phyloP scores from a whole-genome alignment of 2,797 vertebrate genomes.

The Mus minutoides region DNA sequence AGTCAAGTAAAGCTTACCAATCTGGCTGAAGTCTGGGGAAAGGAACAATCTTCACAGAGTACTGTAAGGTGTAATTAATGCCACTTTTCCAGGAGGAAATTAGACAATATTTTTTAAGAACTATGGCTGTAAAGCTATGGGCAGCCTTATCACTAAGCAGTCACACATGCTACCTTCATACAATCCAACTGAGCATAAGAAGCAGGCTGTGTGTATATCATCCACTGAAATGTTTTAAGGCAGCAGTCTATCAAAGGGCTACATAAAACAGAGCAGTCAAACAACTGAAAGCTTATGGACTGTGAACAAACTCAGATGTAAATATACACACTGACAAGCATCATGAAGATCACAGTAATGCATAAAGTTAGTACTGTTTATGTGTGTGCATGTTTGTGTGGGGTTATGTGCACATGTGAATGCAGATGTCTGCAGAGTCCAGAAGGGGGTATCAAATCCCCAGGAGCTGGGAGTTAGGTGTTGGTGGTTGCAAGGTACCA shows the following conservation, averaged over 20 bases:
- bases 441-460: neutral
- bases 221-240: neutral
- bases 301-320: neutral
- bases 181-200: neutral
- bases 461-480: neutral
- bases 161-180: neutral
- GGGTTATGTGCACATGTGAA: neutral
- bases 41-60: neutral
- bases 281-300: neutral
- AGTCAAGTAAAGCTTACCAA: neutral
- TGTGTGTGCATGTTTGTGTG: neutral
- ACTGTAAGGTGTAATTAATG: neutral
- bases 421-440: neutral
- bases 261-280: neutral
- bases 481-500: neutral
- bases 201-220: neutral
- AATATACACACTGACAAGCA: neutral
- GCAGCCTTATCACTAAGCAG: neutral
- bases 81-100: neutral
- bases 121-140: neutral
- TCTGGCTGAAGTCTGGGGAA: neutral
- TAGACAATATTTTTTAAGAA: neutral
- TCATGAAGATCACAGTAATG: neutral
- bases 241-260: neutral
- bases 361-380: neutral